These are phyloP conservation scores for Augochlorella aurata DNA, from an alignment of 2,888 invertebrate species.

Conservation along the genomic window DNA sequence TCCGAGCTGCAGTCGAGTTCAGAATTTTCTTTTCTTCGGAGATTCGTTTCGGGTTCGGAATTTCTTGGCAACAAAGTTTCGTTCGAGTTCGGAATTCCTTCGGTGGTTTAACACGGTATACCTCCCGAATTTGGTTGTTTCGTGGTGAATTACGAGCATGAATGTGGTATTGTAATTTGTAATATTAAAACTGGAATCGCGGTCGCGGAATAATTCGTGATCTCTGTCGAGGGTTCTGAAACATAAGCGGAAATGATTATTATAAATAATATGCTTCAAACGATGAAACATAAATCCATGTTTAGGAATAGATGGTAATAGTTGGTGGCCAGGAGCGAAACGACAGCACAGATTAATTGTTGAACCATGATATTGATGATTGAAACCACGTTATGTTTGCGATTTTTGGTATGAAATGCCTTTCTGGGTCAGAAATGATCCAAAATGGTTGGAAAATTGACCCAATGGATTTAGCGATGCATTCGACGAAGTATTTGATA, in stretches of 20 bases:
- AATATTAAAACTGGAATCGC: not conserved
- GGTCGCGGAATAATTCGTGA: not conserved
- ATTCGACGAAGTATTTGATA: not conserved
- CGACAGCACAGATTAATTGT: not conserved
- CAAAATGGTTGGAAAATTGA: not conserved
- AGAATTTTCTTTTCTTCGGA: not conserved
- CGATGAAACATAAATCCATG: slow-evolving; percentile 64
- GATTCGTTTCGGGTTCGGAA: not conserved
- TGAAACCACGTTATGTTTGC: not conserved
- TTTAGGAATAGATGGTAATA: slow-evolving; percentile 51
- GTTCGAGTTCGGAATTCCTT: not conserved
- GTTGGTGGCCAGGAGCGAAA: not conserved
- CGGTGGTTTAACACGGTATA: not conserved
- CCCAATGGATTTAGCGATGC: not conserved
- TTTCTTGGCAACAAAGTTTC: not conserved
- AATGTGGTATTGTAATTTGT: not conserved
- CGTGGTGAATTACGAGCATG: not conserved
- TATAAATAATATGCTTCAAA: slow-evolving; percentile 62
- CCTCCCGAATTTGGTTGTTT: not conserved
- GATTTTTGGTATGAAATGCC: not conserved
- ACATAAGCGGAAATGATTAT: slow-evolving; percentile 52
- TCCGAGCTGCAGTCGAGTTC: not conserved
- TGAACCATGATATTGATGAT: not conserved
- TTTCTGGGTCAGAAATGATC: not conserved
- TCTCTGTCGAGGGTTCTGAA: slow-evolving; percentile 25